Evolutionary conservation across 2,113 vertebrate genomes (phyloP).

Genomic region (Vombatus ursinus): DNA sequence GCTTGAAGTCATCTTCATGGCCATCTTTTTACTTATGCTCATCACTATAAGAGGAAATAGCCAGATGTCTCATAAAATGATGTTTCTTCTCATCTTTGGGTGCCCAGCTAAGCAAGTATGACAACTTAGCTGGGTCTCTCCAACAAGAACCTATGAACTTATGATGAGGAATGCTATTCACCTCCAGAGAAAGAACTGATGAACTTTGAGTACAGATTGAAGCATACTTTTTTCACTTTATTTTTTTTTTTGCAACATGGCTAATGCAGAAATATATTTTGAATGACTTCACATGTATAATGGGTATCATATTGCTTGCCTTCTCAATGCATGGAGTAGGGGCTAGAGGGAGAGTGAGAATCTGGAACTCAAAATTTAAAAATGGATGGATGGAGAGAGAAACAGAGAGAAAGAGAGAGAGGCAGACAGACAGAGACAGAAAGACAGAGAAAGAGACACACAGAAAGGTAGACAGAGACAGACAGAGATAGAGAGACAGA

Average conservation of each 20-base stretch:
- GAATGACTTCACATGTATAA: not conserved
- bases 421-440: no score
- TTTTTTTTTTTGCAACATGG: not conserved
- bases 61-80: not conserved
- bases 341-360: not conserved
- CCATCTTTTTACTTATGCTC: not conserved
- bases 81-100: not conserved
- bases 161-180: not conserved
- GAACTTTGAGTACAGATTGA: not conserved
- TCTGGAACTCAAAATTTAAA: not conserved
- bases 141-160: not conserved
- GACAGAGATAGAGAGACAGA: no score
- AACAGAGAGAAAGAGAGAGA: no score
- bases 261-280: not conserved
- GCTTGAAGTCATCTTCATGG: not conserved
- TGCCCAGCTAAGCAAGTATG: not conserved
- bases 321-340: not conserved
- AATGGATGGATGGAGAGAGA: no score
- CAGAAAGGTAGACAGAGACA: no score
- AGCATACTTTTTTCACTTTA: not conserved
- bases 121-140: not conserved
- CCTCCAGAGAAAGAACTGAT: not conserved
- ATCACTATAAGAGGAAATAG: not conserved
- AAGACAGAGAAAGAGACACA: no score
- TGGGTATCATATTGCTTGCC: not conserved